Conservation (phyloP, 1,140 invertebrate species). For the Caenorhabditis remanei region DNA sequence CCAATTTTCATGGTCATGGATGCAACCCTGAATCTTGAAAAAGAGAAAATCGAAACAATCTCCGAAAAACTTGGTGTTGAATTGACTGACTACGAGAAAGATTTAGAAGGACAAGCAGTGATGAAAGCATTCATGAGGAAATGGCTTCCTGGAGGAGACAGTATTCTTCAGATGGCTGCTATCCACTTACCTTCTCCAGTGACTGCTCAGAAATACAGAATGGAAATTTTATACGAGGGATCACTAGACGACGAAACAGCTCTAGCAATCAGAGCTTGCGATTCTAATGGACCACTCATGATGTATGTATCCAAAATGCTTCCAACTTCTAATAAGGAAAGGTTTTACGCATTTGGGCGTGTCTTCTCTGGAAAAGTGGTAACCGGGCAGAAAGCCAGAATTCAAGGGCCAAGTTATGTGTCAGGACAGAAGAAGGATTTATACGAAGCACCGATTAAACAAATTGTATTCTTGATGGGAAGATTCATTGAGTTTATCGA, state of each 20-base stretch:
- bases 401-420: conserved; percentile 97
- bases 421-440: conserved; percentile 99
- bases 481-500: conserved; percentile 99
- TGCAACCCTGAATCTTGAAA: conserved; percentile 97
- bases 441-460: conserved; percentile 97
- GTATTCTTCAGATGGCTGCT: conserved; percentile 99
- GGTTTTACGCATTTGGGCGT: conserved; percentile 99
- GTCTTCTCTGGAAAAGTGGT: conserved; percentile 96
- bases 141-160: conserved; percentile 99
- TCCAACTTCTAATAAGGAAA: conserved; percentile 97
- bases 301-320: conserved; percentile 99
- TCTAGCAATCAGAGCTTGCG: conserved; percentile 86
- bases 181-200: conserved; percentile 99
- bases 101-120: conserved; percentile 84
- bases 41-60: conserved; percentile 90
- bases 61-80: conserved; percentile 91
- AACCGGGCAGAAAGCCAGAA: conserved; percentile 94
- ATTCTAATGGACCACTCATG: conserved; percentile 96
- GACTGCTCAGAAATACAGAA: conserved; percentile 97
- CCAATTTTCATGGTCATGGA: conserved; percentile 98
- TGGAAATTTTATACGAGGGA: conserved; percentile 98
- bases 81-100: conserved; percentile 92
- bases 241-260: conserved; percentile 96
- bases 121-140: conserved; percentile 88
- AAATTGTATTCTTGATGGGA: conserved; percentile 99